Percentiles rank a stretch among this genome's conserved stretches.
Evolutionary conservation across 2,797 vertebrate species (phyloP).

Genomic region (Ctenopoma kingsleyae): DNA sequence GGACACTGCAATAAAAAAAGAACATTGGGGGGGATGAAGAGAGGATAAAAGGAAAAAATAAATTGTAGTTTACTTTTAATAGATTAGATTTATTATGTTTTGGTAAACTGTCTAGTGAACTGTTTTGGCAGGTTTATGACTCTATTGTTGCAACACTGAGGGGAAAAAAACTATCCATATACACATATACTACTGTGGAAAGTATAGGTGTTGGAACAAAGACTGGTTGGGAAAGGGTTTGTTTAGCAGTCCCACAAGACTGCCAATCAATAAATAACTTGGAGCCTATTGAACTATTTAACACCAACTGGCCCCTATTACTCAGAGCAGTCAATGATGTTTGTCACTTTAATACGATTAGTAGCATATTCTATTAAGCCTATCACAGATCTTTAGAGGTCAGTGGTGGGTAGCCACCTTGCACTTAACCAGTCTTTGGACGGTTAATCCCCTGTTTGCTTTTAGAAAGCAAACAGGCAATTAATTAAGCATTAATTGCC

Average conservation of each 20-base stretch:
- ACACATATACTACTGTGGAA: conserved; percentile 31
- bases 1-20: conserved; percentile 34
- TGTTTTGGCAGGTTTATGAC: conserved; percentile 18
- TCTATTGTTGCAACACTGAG: conserved; percentile 30
- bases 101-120: conserved; percentile 2
- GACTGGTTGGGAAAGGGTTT: conserved; percentile 75
- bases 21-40: conserved; percentile 24
- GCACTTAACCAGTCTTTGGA: conserved; percentile 42
- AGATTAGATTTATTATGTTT: conserved; percentile 7
- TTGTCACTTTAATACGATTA: conserved; percentile 85
- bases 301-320: conserved; percentile 79
- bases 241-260: conserved; percentile 77
- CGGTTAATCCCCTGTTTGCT: conserved; percentile 16
- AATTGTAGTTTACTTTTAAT: conserved; percentile 34
- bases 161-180: conserved; percentile 25
- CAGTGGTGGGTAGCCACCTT: conserved; percentile 30
- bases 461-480: conserved; percentile 12
- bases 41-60: conserved; percentile 12
- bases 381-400: conserved; percentile 65
- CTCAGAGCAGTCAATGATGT: conserved; percentile 80
- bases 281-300: conserved; percentile 85
- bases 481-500: conserved; percentile 43
- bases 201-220: conserved; percentile 44
- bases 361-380: conserved; percentile 78
- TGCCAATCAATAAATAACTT: conserved; percentile 82